Conservation (phyloP, 2,888 invertebrate genomes). For the Lomographa bimaculata region DNA sequence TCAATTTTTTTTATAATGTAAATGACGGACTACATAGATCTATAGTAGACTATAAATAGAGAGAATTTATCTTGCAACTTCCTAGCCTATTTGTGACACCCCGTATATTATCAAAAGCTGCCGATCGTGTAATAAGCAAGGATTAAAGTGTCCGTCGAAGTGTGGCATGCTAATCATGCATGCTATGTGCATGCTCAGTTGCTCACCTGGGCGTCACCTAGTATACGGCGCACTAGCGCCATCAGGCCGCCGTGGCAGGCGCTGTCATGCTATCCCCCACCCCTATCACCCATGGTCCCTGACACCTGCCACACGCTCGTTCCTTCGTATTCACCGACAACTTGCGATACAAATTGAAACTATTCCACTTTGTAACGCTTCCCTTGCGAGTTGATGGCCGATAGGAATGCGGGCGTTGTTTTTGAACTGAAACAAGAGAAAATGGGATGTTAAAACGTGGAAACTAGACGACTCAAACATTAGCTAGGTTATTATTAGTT, state of each 20-base stretch:
- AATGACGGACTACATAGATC: too few species aligned
- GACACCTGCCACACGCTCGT: constrained; percentile 51
- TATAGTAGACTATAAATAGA: too few species aligned
- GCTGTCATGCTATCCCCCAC: constrained; percentile 82
- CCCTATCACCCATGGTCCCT: constrained; percentile 58
- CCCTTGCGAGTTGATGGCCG: constrained; percentile 40
- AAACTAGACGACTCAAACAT: too few species aligned
- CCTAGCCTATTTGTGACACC: too few species aligned
- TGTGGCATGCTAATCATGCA: constrained; percentile 42
- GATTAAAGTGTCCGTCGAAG: constrained; percentile 35
- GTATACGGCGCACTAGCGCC: constrained; percentile 93
- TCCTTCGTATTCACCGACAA: constrained; percentile 45
- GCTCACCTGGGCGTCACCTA: constrained; percentile 92
- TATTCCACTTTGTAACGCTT: constrained; percentile 54
- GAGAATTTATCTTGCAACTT: too few species aligned
- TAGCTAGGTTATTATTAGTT: too few species aligned
- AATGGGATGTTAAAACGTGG: constrained; percentile 8
- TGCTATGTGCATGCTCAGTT: constrained; percentile 4
- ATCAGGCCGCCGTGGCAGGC: constrained; percentile 88
- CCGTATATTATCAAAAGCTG: too few species aligned
- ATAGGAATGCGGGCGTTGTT: constrained; percentile 38
- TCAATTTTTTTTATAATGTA: too few species aligned
- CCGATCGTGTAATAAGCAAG: too few species aligned
- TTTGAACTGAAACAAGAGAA: constrained; percentile 61
- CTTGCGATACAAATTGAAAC: constrained; percentile 54